A percentile compares a stretch with the other conserved stretches of the same genome.
These are phyloP conservation scores for Bellardia bayeri DNA, from an alignment of 2,888 invertebrate species.

Conservation along the genomic window DNA sequence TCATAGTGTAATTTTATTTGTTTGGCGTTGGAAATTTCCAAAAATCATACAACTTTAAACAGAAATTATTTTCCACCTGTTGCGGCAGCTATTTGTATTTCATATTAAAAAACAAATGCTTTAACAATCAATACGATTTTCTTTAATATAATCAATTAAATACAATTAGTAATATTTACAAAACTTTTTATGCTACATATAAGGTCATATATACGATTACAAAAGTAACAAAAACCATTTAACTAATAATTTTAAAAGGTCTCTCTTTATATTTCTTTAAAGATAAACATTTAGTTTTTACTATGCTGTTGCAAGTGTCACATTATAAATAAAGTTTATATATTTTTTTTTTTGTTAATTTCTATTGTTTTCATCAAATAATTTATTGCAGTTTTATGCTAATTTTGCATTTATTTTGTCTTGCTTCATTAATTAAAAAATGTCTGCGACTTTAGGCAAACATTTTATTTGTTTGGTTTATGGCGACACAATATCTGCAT, in stretches of 20 bases:
- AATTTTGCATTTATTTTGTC: conserved; percentile 48
- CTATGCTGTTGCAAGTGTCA: conserved; percentile 15
- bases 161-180: too few species aligned
- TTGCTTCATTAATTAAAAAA: conserved; percentile 60
- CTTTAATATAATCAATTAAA: too few species aligned
- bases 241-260: background rate
- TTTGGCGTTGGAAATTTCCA: too few species aligned
- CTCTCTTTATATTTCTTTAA: background rate
- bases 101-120: too few species aligned
- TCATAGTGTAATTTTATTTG: too few species aligned
- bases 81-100: too few species aligned
- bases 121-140: too few species aligned
- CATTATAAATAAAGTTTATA: background rate
- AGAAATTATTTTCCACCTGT: too few species aligned
- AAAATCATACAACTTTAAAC: too few species aligned
- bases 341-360: conserved; percentile 14
- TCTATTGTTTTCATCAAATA: conserved; percentile 38
- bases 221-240: background rate
- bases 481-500: background rate
- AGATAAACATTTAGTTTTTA: conserved; percentile 1
- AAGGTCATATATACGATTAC: background rate
- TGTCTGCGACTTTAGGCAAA: background rate
- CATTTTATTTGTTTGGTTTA: background rate
- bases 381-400: conserved; percentile 63
- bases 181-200: too few species aligned